Base-by-base conservation (phyloP, 1,140 invertebrate species). In the Drosophila erecta region DNA sequence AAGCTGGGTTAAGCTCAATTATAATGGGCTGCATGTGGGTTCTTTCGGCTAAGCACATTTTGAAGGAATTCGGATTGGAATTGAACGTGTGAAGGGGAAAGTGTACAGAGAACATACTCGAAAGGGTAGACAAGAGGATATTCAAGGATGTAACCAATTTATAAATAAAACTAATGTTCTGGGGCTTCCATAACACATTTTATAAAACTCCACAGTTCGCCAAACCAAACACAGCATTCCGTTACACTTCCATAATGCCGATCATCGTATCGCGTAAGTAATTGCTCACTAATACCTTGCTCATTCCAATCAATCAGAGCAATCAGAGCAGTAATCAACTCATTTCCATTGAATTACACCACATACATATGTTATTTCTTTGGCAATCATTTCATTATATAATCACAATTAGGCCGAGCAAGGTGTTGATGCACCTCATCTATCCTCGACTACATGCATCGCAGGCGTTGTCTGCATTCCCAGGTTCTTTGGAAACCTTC, bases 1-100 rank as follows among this genome's bases (percentile, higher is more conserved):
- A 37, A 49, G 43, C 64, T 4, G 64, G 65, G 43, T 27, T 71
- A 70, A 70, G 67, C 67, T 33, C 67, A 70, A 71, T 71, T 71
- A 71, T 71, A 71, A 71, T 57, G 64, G 66, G 40, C 20, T 55
- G 49, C 40, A 70, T 70, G 43, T 70, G 51, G 50, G 49, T 47
- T 66, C 35, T 65, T 40, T 4, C 43, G 64, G 35, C 69, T 70
- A 67, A 70, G 50, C 60, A 65, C 64, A 66, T 40, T 65, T 66
- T 61, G 64, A 50, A 22, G 49, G 66, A 56, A 69, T 69, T 57
- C 67, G 50, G 70, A 70, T 70, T 47, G 27, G 41, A 38, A 43
- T 67, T 17, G 44, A 41, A 22, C 4, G 20, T 43, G 35, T 27
- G 41, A 49, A 27, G 38, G 14, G n/a, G 11, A 14, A 20, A 40